phyloP scores from a whole-genome alignment of 1,140 invertebrate species.

The Eriosoma lanigerum region DNA sequence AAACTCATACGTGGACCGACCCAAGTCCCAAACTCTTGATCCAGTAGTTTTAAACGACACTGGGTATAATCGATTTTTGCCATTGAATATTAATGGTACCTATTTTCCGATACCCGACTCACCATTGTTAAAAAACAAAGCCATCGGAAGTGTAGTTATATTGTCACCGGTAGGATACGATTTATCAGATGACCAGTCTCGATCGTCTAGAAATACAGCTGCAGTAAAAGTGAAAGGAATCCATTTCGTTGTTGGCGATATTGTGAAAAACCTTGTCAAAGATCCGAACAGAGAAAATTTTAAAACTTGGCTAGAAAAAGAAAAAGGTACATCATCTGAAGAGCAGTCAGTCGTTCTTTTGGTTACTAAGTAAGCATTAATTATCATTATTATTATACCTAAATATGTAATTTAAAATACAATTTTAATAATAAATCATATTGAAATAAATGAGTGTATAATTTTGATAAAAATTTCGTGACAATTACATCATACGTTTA shows the following conservation, averaged over 20 bases:
- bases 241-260: conserved; percentile 65
- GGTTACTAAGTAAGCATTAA: conserved; percentile 73
- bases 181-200: conserved; percentile 58
- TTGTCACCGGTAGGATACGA: conserved; percentile 75
- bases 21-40: conserved; percentile 67
- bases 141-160: conserved; percentile 78
- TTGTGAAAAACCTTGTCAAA: conserved; percentile 73
- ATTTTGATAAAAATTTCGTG: too few relatives aligned
- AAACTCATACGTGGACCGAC: conserved; percentile 69
- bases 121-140: conserved; percentile 70
- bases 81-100: conserved; percentile 78
- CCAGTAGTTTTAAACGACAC: conserved; percentile 72
- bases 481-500: too few relatives aligned
- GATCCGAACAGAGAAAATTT: conserved; percentile 75
- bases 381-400: too few relatives aligned
- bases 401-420: too few relatives aligned
- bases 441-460: too few relatives aligned
- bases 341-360: conserved; percentile 76
- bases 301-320: conserved; percentile 75
- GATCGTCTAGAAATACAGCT: conserved; percentile 50
- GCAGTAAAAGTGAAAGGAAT: conserved; percentile 60
- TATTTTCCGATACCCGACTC: conserved; percentile 79
- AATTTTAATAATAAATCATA: too few relatives aligned
- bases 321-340: conserved; percentile 70
- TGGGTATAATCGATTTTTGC: conserved; percentile 78